These are phyloP conservation scores for Oxygymnocypris stewartii DNA, from an alignment of 2,113 vertebrate species.

Conservation along the genomic window DNA sequence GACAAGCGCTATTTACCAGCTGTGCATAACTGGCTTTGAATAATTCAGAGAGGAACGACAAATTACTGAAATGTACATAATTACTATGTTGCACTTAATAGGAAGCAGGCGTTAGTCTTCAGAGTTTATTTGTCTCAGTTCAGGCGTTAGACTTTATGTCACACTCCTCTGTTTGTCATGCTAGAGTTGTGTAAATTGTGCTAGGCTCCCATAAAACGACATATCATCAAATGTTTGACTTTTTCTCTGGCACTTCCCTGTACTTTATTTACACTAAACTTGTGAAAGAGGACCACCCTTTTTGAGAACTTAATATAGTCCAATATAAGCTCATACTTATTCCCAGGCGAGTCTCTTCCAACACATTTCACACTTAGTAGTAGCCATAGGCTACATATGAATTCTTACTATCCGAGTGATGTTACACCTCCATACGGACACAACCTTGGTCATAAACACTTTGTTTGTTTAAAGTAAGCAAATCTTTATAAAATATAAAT, in stretches of 20 bases:
- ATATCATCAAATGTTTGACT: slow-evolving; percentile 17
- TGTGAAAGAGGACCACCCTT: background rate
- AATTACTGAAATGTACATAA: background rate
- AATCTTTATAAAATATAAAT: slow-evolving; percentile 8
- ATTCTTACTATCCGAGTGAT: background rate
- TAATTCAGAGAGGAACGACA: background rate
- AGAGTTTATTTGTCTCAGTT: background rate
- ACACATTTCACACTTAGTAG: background rate
- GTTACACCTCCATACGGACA: background rate
- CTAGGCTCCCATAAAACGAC: background rate
- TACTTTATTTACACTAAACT: background rate
- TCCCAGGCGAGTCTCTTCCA: background rate
- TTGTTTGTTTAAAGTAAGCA: background rate
- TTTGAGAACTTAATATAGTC: background rate
- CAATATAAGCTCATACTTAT: background rate
- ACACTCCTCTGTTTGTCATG: background rate
- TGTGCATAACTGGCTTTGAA: slow-evolving; percentile 6
- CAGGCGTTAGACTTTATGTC: background rate
- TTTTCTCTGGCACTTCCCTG: slow-evolving; percentile 3
- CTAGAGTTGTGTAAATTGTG: background rate
- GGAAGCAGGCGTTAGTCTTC: background rate
- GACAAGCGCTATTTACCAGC: background rate
- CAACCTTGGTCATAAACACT: background rate
- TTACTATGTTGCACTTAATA: background rate
- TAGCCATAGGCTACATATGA: background rate